A percentile compares a stretch with the other conserved stretches of the same genome.
These are phyloP conservation scores for Trichosurus vulpecula DNA, from an alignment of 2,797 vertebrate genomes.

Conservation along the genomic window DNA sequence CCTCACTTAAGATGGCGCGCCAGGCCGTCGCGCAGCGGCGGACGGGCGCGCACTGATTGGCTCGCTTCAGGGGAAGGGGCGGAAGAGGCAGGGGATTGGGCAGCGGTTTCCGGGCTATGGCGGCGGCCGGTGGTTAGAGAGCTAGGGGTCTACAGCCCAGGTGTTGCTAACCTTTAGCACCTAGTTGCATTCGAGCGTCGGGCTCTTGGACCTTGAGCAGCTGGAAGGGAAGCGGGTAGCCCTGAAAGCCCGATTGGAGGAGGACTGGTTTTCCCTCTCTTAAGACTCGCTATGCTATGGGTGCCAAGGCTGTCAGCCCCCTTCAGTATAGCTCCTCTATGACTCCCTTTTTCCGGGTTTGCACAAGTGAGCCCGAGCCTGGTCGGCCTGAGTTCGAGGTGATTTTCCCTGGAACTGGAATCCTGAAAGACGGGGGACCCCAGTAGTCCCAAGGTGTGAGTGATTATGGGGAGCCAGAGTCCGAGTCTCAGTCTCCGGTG, in stretches of 20 bases:
- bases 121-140: accelerated
- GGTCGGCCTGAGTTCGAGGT: constrained; percentile 82
- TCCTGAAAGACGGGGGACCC: constrained; percentile 81
- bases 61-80: not conserved
- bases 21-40: not conserved
- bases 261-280: constrained; percentile 94
- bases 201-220: constrained; percentile 89
- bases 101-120: not conserved
- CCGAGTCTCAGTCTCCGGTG: constrained; percentile 48
- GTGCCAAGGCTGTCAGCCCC: constrained; percentile 92
- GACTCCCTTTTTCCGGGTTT: constrained; percentile 85
- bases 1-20: not conserved
- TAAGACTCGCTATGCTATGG: constrained; percentile 94
- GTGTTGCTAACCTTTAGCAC: constrained; percentile 44
- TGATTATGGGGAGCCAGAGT: not conserved
- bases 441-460: constrained; percentile 77
- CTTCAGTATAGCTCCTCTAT: constrained; percentile 92
- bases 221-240: constrained; percentile 87
- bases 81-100: accelerated
- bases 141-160: too few relatives aligned
- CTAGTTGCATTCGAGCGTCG: constrained; percentile 84
- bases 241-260: constrained; percentile 89
- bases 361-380: constrained; percentile 80
- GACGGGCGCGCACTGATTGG: constrained; percentile 14
- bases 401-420: constrained; percentile 10